Evolutionary conservation across 2,113 vertebrate species (phyloP).

Genomic region (Albula glossodonta): DNA sequence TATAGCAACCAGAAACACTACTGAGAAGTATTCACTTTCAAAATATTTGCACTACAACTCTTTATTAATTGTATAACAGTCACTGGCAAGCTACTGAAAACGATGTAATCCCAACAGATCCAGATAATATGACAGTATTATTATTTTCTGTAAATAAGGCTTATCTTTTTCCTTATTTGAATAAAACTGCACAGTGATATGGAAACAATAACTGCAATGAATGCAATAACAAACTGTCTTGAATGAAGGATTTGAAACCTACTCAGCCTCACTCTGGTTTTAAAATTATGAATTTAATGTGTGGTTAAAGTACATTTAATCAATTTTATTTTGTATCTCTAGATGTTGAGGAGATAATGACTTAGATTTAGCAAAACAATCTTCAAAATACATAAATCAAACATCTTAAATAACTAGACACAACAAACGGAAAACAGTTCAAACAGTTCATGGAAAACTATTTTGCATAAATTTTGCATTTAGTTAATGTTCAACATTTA

Average conservation of each 20-base stretch:
- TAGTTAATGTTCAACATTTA: slow-evolving; percentile 13
- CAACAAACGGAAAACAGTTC: not conserved
- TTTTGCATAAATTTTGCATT: not conserved
- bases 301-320: not conserved
- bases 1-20: not conserved
- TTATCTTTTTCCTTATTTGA: no score
- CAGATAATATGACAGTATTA: no score
- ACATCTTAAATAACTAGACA: slow-evolving; percentile 1
- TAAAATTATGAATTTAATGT: not conserved
- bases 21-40: not conserved
- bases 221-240: no score
- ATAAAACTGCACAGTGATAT: no score
- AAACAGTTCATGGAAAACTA: not conserved
- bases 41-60: not conserved
- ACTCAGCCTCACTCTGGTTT: not conserved
- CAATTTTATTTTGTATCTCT: not conserved
- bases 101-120: not conserved
- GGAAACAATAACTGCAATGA: no score
- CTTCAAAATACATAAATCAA: not conserved
- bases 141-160: no score
- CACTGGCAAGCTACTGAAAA: not conserved
- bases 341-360: not conserved
- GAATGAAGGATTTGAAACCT: no score
- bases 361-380: slow-evolving; percentile 1
- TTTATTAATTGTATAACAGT: not conserved